Evolutionary conservation across 2,113 vertebrate genomes (phyloP), one percentile per base, ranked within the genome.

Genomic region (Bostrychus sinensis): DNA sequence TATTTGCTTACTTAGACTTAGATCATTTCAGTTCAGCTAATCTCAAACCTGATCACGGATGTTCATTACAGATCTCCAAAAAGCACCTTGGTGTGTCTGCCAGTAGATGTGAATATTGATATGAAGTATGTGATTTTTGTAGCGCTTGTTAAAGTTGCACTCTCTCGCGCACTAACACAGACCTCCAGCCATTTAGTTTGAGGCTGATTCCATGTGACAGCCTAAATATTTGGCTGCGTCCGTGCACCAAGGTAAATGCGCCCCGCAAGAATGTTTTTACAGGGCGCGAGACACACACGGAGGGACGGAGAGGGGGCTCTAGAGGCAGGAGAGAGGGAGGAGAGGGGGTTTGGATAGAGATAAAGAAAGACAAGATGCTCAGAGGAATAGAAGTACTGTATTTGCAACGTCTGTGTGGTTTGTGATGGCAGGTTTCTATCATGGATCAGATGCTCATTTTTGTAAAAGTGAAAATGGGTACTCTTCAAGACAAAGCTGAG

Each of bases 201-300:
- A 92, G 67, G 56, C 76, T 92, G 91, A 92, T 91, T 90, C 77
- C 34, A 57, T 70, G 57, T 89, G 92, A 91, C 91, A 91, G 85
- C 80, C 81, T 88, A 91, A 92, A 92, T 91, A 92, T 92, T 89
- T 90, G 82, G 61, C 87, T 82, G 86, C 38, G 83, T 89, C 83
- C 53, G 50, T 81, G 86, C 78, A 89, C 84, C 83, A 81, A 91
- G 86, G 82, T 87, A 88, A 89, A 88, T 75, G 81, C 78, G 62
- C 66, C 85, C 81, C 56, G 36, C 82, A 81, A 86, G 80, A 87
- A 85, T 88, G 87, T 89, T 89, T 89, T 88, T 77, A 80, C 38
- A 87, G 68, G 69, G 69, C 16, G 23, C 43, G 61, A 72, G 75
- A 72, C 63, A 37, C 42, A 2, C 45, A 32, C 13, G 6, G 23